Evolutionary conservation across 2,888 invertebrate genomes (phyloP).

Genomic region (Seira ritae): DNA sequence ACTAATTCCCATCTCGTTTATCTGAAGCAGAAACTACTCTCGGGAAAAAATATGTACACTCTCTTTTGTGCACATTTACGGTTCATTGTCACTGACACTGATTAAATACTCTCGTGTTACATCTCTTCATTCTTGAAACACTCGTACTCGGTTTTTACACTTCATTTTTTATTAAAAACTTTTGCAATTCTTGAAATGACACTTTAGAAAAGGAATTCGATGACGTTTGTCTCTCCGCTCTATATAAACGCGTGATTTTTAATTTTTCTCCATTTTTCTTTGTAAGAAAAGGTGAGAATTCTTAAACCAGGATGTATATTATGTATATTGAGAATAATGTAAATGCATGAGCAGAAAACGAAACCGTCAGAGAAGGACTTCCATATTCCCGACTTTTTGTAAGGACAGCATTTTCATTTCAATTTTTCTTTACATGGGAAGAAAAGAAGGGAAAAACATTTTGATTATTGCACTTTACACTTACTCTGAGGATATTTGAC

Average conservation of each 20-base stretch:
- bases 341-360: background rate
- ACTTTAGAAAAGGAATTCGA: background rate
- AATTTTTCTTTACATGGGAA: background rate
- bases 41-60: conserved; percentile 2
- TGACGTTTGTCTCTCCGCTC: background rate
- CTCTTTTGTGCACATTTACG: background rate
- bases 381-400: background rate
- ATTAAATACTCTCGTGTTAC: conserved; percentile 43
- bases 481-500: background rate
- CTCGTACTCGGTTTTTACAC: conserved; percentile 46
- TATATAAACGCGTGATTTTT: background rate
- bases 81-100: conserved; percentile 49
- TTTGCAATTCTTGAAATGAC: background rate
- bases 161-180: conserved; percentile 30
- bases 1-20: background rate
- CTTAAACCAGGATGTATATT: too few relatives aligned
- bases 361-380: too few relatives aligned
- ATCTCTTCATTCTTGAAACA: conserved; percentile 26
- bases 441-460: background rate
- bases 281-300: background rate
- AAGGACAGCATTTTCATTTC: background rate
- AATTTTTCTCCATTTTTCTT: background rate
- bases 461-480: background rate
- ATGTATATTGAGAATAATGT: background rate
- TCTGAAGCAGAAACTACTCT: background rate